Percentiles rank a stretch among this genome's conserved stretches.
These are phyloP conservation scores for Leptoteleia sp. DNA, from an alignment of 1,140 invertebrate species.

Conservation along the genomic window DNA sequence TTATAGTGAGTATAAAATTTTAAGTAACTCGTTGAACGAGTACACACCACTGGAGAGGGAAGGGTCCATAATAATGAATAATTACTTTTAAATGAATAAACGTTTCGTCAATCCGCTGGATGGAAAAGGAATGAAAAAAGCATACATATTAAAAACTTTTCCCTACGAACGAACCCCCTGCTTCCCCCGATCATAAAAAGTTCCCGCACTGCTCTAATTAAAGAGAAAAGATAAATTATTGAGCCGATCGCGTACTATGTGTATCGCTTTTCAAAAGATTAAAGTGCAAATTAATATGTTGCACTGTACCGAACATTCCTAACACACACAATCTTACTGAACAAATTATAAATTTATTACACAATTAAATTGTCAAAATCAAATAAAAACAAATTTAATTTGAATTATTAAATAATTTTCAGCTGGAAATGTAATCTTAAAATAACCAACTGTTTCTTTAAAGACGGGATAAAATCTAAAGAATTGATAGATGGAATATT, in stretches of 20 bases:
- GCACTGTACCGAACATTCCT: too few species aligned
- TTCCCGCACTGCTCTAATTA: slow-evolving; percentile 40
- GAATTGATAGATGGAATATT: too few species aligned
- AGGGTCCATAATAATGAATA: slow-evolving; percentile 63
- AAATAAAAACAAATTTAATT: too few species aligned
- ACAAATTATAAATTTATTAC: too few species aligned
- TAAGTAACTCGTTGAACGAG: slow-evolving; percentile 55
- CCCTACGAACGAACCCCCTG: slow-evolving; percentile 29
- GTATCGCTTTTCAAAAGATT: too few species aligned
- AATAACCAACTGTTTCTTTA: too few species aligned
- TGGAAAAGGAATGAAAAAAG: slow-evolving; percentile 44
- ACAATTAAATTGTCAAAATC: too few species aligned
- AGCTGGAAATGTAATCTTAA: too few species aligned
- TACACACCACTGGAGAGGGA: slow-evolving; percentile 22
- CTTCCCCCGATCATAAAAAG: slow-evolving; percentile 46
- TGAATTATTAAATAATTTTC: too few species aligned
- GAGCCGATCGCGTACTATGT: slow-evolving; percentile 1
- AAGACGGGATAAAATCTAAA: too few species aligned
- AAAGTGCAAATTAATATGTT: too few species aligned
- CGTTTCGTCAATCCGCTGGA: slow-evolving; percentile 47
- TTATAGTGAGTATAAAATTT: slow-evolving; percentile 64
- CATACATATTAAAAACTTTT: slow-evolving; percentile 58
- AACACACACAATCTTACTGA: too few species aligned
- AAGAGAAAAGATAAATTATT: slow-evolving; percentile 51
- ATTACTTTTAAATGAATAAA: slow-evolving; percentile 65